These are phyloP conservation scores for Butastur rufipennis DNA, from an alignment of 2,113 vertebrate genomes.

Conservation along the genomic window DNA sequence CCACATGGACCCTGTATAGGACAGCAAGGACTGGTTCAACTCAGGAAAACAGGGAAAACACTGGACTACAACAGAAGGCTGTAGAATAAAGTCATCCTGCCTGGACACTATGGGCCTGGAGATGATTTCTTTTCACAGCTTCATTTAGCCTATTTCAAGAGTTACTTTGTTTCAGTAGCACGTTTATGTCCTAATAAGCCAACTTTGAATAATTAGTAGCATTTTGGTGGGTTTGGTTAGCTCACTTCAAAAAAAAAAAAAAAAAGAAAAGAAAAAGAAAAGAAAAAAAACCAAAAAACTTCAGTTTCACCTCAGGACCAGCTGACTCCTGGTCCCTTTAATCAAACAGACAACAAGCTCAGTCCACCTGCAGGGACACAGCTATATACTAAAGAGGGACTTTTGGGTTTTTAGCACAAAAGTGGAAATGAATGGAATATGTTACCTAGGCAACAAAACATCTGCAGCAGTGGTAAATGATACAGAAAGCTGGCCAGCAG, in stretches of 20 bases:
- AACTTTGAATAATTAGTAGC: neutral
- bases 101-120: neutral
- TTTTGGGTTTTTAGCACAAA: neutral
- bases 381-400: neutral
- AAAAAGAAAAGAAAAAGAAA: neutral
- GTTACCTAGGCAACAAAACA: conserved; percentile 40
- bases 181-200: neutral
- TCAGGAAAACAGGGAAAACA: neutral
- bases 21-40: neutral
- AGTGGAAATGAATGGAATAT: neutral
- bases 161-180: neutral
- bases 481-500: neutral
- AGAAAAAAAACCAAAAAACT: neutral
- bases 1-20: neutral
- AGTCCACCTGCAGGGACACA: neutral
- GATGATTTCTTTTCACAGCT: neutral
- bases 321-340: neutral
- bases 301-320: neutral
- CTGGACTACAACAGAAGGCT: neutral
- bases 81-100: neutral
- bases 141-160: neutral
- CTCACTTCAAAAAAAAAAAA: neutral
- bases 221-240: neutral
- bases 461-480: neutral
- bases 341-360: neutral